Evolutionary conservation across 92 coral and sea anemone genomes (phyloP), one percentile per base, ranked within the genome.

Genomic region (Porites lobata): DNA sequence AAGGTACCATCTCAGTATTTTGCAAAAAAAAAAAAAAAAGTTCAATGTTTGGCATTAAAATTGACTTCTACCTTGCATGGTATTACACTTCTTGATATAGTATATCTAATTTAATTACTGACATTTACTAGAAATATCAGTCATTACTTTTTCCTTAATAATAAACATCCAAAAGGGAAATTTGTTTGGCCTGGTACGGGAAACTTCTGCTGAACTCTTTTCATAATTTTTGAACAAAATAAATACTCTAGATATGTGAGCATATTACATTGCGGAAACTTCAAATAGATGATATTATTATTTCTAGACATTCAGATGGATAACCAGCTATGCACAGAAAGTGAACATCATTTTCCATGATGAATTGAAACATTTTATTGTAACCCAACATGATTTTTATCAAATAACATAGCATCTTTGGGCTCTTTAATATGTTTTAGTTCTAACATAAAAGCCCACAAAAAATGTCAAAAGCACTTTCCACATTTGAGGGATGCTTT

Each of bases 221-320:
- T 64, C 64, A 67, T 70, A 38, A 38, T 47, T 57, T 61, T 59
- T 72, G 52, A 75, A 50, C 72, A 84, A 84, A 72, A 84, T 84
- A 84, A 84, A 84, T 84, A 84, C 72, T 75, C 63, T 84, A 51
- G 81, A 84, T 14, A 19, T 53, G 50, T 20, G 38, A 83, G 87
- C 79, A 38, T 18, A 24, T 50, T 19, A 15, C 72, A 56, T n/a
- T 75, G 32, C 7, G 61, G 65, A 84, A 63, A 20, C 47, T 38
- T 38, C 47, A 38, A 3, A 38, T 38, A 38, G 47, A 38, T 0
- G 47, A 38, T 38, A 38, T 18, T 17, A 15, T 43, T 26, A 18
- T 12, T 10, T 51, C 24, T 51, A 43, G 18, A 52, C 24, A 14
- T 56, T 51, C 18, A 52, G 22, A 1, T 19, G 20, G 50, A 70